These are phyloP conservation scores for Neotoxoptera formosana DNA, from an alignment of 1,140 invertebrate genomes.

Conservation along the genomic window DNA sequence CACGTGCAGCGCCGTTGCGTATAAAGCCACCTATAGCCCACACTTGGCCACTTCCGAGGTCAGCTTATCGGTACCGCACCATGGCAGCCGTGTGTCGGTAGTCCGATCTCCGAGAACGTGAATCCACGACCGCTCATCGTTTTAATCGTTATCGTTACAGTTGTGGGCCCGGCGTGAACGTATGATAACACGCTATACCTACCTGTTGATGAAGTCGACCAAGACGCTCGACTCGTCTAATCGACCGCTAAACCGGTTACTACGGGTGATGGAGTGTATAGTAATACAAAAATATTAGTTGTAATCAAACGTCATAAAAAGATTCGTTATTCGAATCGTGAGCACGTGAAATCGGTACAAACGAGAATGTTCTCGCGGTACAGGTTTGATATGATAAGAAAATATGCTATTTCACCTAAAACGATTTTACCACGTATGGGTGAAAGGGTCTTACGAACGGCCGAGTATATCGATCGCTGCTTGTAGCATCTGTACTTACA, in stretches of 20 bases:
- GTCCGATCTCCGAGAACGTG: neutral
- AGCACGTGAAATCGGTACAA: neutral
- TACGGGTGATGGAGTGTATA: neutral
- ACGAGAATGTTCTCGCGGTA: neutral
- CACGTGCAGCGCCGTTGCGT: neutral
- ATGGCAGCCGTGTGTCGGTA: neutral
- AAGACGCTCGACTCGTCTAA: neutral
- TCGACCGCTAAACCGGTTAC: neutral
- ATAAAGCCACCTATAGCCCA: neutral
- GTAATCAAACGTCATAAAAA: neutral
- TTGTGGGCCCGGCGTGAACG: neutral
- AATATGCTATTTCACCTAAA: neutral
- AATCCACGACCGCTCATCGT: too few species aligned
- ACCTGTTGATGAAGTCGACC: neutral
- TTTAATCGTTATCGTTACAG: neutral
- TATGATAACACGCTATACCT: neutral
- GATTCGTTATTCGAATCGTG: neutral
- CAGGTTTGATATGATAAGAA: neutral
- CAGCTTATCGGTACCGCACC: neutral
- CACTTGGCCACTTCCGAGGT: neutral
- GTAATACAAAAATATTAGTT: constrained; percentile 1
- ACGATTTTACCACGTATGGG: neutral
- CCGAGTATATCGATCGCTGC: neutral
- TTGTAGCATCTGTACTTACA: neutral
- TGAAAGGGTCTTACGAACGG: neutral